These are phyloP conservation scores for Brachyrhaphis roseni DNA, from an alignment of 2,797 vertebrate species.

Conservation along the genomic window DNA sequence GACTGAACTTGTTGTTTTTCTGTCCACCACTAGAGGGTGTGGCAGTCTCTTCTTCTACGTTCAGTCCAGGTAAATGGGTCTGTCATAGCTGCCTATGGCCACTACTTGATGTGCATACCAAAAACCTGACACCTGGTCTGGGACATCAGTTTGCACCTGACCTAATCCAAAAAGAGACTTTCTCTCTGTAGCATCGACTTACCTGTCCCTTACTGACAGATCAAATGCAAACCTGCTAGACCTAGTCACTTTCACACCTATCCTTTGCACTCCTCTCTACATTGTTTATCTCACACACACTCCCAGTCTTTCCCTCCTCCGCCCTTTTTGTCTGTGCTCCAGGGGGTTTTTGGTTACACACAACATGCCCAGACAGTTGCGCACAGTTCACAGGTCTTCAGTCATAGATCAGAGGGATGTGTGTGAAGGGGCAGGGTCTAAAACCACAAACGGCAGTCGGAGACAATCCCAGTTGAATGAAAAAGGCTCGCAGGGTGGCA, in stretches of 20 bases:
- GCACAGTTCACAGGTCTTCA: constrained; percentile 43
- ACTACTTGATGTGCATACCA: constrained; percentile 54
- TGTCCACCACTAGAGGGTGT: constrained; percentile 58
- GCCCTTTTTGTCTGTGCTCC: constrained; percentile 28
- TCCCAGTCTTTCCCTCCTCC: constrained; percentile 12
- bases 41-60: constrained; percentile 21
- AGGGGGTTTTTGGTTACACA: constrained; percentile 46
- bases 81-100: constrained; percentile 19
- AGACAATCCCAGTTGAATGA: constrained; percentile 12
- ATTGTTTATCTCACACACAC: constrained; percentile 18
- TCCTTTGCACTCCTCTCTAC: constrained; percentile 20
- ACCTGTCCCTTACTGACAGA: constrained; percentile 55
- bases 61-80: constrained; percentile 41
- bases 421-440: constrained; percentile 6
- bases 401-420: constrained; percentile 33
- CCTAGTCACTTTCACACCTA: constrained; percentile 41
- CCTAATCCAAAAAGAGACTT: constrained; percentile 2
- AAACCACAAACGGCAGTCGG: constrained; percentile 9
- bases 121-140: constrained; percentile 59
- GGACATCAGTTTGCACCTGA: constrained; percentile 47
- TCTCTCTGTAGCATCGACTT: constrained; percentile 59
- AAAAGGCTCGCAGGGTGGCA: background rate
- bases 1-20: constrained; percentile 11
- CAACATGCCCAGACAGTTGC: constrained; percentile 67
- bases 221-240: constrained; percentile 20